A percentile compares a stretch with the other conserved stretches of the same genome.
These are phyloP conservation scores for Galeopsomyia nigrocyanea DNA, from an alignment of 2,888 invertebrate genomes.

Conservation along the genomic window DNA sequence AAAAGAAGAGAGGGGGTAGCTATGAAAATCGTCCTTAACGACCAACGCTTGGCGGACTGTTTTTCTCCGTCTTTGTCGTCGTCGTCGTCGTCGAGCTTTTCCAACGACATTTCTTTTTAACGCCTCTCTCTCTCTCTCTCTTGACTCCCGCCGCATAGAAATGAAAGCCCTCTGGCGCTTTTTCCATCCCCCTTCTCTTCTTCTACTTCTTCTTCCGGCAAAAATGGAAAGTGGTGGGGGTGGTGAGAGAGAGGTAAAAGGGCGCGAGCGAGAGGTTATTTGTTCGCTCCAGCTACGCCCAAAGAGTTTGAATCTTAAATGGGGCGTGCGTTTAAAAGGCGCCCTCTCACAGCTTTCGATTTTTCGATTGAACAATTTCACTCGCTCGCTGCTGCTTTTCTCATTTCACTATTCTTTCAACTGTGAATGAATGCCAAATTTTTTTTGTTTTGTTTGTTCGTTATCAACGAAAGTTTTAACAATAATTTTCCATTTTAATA, in stretches of 20 bases:
- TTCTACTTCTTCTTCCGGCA: slow-evolving; percentile 8
- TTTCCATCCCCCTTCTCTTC: neutral
- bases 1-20: slow-evolving; percentile 15
- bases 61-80: slow-evolving; percentile 25
- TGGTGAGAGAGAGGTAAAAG: slow-evolving; percentile 32
- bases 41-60: slow-evolving; percentile 44
- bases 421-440: too few relatives aligned
- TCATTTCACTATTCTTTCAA: too few relatives aligned
- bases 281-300: slow-evolving; percentile 28
- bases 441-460: too few relatives aligned
- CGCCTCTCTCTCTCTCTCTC: slow-evolving; percentile 23
- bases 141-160: slow-evolving; percentile 31
- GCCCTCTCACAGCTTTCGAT: too few relatives aligned
- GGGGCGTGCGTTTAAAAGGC: neutral
- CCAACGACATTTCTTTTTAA: slow-evolving; percentile 49
- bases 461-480: too few relatives aligned
- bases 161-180: slow-evolving; percentile 29
- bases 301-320: slow-evolving; percentile 27
- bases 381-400: too few relatives aligned
- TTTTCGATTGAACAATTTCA: too few relatives aligned
- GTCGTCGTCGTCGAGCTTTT: slow-evolving; percentile 14
- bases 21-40: slow-evolving; percentile 53
- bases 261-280: slow-evolving; percentile 36
- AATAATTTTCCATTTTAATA: too few relatives aligned
- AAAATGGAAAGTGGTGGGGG: neutral